Evolutionary conservation across 2,888 invertebrate species (phyloP), one percentile per base, ranked within the genome.

Genomic region (Conops quadrifasciatus): DNA sequence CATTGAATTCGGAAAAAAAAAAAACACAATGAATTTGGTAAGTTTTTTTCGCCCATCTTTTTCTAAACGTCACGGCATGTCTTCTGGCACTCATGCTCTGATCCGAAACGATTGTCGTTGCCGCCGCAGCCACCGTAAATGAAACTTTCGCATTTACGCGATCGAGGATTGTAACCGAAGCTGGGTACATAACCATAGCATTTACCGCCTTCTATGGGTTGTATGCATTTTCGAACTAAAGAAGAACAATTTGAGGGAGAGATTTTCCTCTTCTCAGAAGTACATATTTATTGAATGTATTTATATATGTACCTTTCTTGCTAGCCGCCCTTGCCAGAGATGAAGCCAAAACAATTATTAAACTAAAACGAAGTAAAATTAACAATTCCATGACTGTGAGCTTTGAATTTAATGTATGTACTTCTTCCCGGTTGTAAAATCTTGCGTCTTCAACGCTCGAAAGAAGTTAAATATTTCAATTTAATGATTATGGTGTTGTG

Each of bases 101-200:
- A 88, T 60, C 89, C 87, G 82, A 94, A 94, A 80, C 92, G 92
- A 82, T 94, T 94, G 76, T 89, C 88, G 80, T 94, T 94, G 21
- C 94, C 94, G 65, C 92, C 87, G 77, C 91, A 91, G 9, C 91
- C 91, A 13, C 93, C 92, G 81, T 92, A 95, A 66, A 88, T 87
- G 83, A 95, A 95, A 65, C 91, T 89, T 63, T 90, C 87, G 81
- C 95, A 95, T 80, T 88, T 43, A 0, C 78, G 74, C 13, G 74
- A 76, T n/a, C 79, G 77, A 75, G 80, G 73, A 71, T 80, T 81
- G 76, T 78, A 81, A 71, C 80, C 81, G 30, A 65, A 81, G 63
- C 81, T 80, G 69, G 80, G 78, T 69, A 81, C 80, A 28, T 80
- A 75, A 0, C 92, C 93, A 64, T 90, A 88, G 80, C 95, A 95